Conservation (phyloP, 1,140 invertebrate species). For the Tyrophagus putrescentiae region DNA sequence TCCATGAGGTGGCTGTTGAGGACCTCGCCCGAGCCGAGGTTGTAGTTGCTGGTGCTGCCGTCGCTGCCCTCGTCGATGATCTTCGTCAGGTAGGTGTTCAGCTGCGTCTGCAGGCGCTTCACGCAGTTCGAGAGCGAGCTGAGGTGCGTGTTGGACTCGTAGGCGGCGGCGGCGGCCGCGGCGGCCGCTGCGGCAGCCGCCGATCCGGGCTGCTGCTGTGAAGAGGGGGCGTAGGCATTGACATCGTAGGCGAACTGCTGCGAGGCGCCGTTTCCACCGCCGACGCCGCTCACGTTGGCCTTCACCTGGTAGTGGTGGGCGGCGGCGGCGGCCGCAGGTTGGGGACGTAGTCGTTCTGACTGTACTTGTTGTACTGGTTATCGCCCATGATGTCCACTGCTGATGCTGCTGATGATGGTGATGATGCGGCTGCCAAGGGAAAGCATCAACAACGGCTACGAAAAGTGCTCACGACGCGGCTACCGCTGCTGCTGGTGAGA, state of each 20-base stretch:
- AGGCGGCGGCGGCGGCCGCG: not conserved
- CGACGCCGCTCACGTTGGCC: not conserved
- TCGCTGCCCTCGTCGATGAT: conserved; percentile 14
- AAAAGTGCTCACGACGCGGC: too few species aligned
- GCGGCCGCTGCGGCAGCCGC: not conserved
- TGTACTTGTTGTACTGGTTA: conserved; percentile 14
- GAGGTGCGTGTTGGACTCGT: conserved; percentile 13
- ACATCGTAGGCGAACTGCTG: conserved; percentile 10
- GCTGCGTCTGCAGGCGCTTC: conserved; percentile 14
- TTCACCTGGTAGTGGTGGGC: conserved; percentile 6
- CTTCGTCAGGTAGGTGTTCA: conserved; percentile 16
- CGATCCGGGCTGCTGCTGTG: not conserved
- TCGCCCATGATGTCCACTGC: conserved; percentile 14
- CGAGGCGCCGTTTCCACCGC: not conserved
- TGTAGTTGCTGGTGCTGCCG: conserved; percentile 7
- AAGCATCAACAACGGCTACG: too few species aligned
- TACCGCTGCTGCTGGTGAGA: too few species aligned
- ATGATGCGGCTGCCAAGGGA: too few species aligned
- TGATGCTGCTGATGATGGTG: too few species aligned
- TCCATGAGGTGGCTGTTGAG: conserved; percentile 13
- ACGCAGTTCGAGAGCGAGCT: conserved; percentile 17
- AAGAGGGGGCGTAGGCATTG: not conserved
- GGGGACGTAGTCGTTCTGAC: not conserved
- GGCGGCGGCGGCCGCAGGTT: too few species aligned
- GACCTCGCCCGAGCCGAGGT: conserved; percentile 12